Evolutionary conservation across 2,888 invertebrate genomes (phyloP).

Genomic region (Notodonta dromedarius): DNA sequence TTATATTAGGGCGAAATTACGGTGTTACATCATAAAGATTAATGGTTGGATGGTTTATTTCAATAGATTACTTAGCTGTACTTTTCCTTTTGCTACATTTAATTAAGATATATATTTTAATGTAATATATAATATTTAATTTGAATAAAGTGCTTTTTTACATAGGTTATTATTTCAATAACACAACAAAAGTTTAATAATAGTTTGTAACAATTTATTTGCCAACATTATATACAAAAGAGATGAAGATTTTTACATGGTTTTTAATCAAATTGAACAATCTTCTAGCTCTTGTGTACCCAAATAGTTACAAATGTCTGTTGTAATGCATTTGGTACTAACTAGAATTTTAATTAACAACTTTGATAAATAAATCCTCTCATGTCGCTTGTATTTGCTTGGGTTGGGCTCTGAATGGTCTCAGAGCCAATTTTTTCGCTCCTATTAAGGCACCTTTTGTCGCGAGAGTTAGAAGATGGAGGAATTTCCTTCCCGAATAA

Average conservation of each 20-base stretch:
- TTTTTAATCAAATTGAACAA: constrained; percentile 41
- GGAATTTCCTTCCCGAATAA: constrained; percentile 53
- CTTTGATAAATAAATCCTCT: constrained; percentile 57
- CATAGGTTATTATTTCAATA: constrained; percentile 34
- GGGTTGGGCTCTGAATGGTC: constrained; percentile 56
- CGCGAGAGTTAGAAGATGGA: constrained; percentile 50
- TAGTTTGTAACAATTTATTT: constrained; percentile 57
- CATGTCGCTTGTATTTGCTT: constrained; percentile 70
- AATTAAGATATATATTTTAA: constrained; percentile 82
- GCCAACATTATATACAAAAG: constrained; percentile 68
- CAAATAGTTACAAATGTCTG: constrained; percentile 54
- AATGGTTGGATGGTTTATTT: constrained; percentile 78
- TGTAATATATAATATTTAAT: constrained; percentile 84
- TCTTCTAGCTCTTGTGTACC: constrained; percentile 46
- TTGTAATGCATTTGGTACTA: constrained; percentile 54
- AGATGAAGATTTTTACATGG: constrained; percentile 43
- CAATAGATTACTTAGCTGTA: constrained; percentile 81
- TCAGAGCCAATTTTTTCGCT: constrained; percentile 58
- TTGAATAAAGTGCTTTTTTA: constrained; percentile 84
- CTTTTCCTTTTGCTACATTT: constrained; percentile 78
- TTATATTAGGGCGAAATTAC: constrained; percentile 65
- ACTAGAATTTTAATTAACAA: constrained; percentile 47
- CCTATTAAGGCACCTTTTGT: constrained; percentile 62
- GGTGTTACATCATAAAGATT: constrained; percentile 67
- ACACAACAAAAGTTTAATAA: constrained; percentile 12